phyloP scores from a whole-genome alignment of 2,888 invertebrate genomes.

The Pollenia labialis region DNA sequence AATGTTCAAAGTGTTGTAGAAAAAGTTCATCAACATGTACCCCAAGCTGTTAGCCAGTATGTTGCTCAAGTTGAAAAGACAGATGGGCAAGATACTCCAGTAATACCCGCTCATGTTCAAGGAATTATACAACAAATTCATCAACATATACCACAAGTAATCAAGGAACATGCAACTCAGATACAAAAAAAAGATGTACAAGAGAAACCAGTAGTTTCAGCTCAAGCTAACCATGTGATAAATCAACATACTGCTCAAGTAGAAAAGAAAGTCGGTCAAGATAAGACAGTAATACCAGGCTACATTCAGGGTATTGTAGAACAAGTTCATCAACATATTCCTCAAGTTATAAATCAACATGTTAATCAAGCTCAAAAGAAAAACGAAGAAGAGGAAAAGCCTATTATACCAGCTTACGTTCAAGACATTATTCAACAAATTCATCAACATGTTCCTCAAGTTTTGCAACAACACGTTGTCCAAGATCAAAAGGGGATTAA shows the following conservation, averaged over 20 bases:
- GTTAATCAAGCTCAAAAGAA: slow-evolving; percentile 46
- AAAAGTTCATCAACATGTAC: slow-evolving; percentile 35
- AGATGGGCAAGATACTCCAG: not conserved
- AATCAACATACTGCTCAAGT: slow-evolving; percentile 50
- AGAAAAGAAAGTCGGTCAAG: not conserved
- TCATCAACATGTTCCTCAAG: slow-evolving; percentile 46
- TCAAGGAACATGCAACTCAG: not conserved
- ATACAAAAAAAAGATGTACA: not conserved
- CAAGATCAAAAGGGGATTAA: slow-evolving; percentile 10
- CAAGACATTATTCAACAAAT: slow-evolving; percentile 24
- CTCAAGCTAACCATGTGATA: not conserved
- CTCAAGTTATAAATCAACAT: slow-evolving; percentile 61
- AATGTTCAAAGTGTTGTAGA: not conserved
- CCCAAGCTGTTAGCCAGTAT: not conserved
- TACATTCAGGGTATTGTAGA: slow-evolving; percentile 8
- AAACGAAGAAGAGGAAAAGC: not conserved
- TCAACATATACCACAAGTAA: not conserved
- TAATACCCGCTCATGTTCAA: not conserved
- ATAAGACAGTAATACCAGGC: not conserved
- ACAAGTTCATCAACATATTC: slow-evolving; percentile 64
- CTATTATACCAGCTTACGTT: not conserved
- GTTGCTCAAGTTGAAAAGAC: not conserved
- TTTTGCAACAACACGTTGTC: not conserved
- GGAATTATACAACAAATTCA: not conserved
- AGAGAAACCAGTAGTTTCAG: slow-evolving; percentile 17